Evolutionary conservation across 2,888 invertebrate genomes (phyloP).

Genomic region (Podotricha telesiphe): DNA sequence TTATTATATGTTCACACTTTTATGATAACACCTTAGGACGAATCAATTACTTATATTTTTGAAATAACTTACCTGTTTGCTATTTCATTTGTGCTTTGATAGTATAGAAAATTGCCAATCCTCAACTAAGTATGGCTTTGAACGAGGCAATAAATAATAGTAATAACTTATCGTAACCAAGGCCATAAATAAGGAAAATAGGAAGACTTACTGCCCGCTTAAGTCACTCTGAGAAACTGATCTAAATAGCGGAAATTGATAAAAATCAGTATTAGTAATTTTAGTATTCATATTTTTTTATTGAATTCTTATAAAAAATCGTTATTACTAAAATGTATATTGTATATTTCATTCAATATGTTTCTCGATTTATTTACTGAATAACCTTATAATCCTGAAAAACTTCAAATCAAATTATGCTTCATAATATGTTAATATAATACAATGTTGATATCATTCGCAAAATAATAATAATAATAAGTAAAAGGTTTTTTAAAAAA

Average conservation of each 20-base stretch:
- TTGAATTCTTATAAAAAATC: not conserved
- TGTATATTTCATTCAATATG: not conserved
- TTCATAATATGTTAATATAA: not conserved
- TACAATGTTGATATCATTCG: not conserved
- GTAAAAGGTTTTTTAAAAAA: no score
- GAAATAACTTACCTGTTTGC: not conserved
- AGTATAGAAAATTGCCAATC: slow-evolving; percentile 6
- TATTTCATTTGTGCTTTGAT: not conserved
- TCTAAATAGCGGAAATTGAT: not conserved
- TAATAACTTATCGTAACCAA: slow-evolving; percentile 33
- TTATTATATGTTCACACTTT: no score
- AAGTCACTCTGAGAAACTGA: slow-evolving; percentile 13
- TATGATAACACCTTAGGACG: not conserved
- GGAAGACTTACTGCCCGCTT: slow-evolving; percentile 12
- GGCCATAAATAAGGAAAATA: slow-evolving; percentile 38
- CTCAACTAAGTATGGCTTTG: not conserved
- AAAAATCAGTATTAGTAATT: not conserved
- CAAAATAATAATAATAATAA: no score
- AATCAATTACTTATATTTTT: not conserved
- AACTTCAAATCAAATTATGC: not conserved
- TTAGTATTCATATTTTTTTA: not conserved
- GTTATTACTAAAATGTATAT: no score
- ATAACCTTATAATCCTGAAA: not conserved
- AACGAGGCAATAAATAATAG: slow-evolving; percentile 26
- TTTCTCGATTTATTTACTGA: not conserved